Base-by-base conservation (phyloP, 1,140 invertebrate species). In the Tetramorium simillimum region DNA sequence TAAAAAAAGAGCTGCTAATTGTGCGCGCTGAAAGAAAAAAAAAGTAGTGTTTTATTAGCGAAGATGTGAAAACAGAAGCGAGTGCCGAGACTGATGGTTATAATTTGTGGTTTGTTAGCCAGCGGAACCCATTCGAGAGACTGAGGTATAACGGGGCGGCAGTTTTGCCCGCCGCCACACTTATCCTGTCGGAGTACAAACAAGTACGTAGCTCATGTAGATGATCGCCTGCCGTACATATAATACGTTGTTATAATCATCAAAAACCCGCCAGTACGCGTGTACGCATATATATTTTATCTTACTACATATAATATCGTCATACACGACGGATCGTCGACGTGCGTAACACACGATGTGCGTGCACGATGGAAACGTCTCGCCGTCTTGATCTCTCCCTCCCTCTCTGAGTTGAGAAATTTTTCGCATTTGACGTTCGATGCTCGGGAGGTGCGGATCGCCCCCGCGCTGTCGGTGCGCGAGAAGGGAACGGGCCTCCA, bases 111-210 rank as follows among this genome's bases (percentile, higher is more conserved):
- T 95, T 96, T 96, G 95, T 96, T 96, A 97, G 96, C 96, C 96
- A 96, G 96, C 96, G 95, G 96, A 97, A 96, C 96, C 96, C 95
- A 97, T 97, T 96, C 96, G 96, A 96, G 96, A 97, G 96, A 97
- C 96, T 96, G 95, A 95, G 94, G 95, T 95, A 94, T 95, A 95
- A 95, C 93, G 93, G 93, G 93, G 94, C 93, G 95, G 95, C 94
- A 94, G 94, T 95, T 93, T 94, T 94, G 94, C 91, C 93, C 93
- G 94, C 94, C 95, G 93, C 94, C 94, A 94, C 93, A 94, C 94
- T 94, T 93, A 95, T 95, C 95, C 96, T 96, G 95, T 96, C 95
- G 96, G 95, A 96, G 95, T 96, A 96, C 94, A 96, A 96, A 96
- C 96, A 96, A 96, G 96, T 96, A 96, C 95, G 96, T 96, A 96